Conservation (phyloP, 2,113 vertebrate genomes). For the Origma solitaria region DNA sequence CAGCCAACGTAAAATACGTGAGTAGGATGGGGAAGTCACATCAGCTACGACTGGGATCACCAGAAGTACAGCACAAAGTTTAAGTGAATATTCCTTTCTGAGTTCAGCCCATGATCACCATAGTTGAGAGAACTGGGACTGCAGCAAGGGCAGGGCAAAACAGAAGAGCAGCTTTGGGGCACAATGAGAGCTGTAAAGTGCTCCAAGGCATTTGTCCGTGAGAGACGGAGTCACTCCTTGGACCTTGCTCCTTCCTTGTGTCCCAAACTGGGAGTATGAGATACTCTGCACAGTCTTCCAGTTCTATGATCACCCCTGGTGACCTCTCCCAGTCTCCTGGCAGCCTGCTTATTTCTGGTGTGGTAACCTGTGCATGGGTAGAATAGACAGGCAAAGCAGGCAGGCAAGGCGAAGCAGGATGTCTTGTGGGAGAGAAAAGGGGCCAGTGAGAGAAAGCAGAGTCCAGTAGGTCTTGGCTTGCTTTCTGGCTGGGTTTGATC, state of each 20-base stretch:
- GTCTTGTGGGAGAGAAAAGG: background rate
- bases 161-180: background rate
- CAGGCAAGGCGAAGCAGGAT: background rate
- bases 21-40: background rate
- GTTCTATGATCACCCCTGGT: background rate
- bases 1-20: background rate
- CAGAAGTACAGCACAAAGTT: background rate
- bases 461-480: background rate
- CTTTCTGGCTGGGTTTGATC: background rate
- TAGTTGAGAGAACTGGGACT: background rate
- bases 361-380: rapidly evolving
- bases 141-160: background rate
- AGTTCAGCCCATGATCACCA: background rate
- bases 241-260: background rate
- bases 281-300: background rate
- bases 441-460: background rate
- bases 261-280: rapidly evolving
- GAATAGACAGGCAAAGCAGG: background rate
- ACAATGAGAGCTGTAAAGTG: background rate
- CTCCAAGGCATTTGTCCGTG: rapidly evolving
- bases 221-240: background rate
- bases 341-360: background rate
- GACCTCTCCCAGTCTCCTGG: background rate
- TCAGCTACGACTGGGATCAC: background rate
- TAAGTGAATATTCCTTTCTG: background rate